These are phyloP conservation scores for Ladona fulva DNA, from an alignment of 1,140 invertebrate species.

Conservation along the genomic window DNA sequence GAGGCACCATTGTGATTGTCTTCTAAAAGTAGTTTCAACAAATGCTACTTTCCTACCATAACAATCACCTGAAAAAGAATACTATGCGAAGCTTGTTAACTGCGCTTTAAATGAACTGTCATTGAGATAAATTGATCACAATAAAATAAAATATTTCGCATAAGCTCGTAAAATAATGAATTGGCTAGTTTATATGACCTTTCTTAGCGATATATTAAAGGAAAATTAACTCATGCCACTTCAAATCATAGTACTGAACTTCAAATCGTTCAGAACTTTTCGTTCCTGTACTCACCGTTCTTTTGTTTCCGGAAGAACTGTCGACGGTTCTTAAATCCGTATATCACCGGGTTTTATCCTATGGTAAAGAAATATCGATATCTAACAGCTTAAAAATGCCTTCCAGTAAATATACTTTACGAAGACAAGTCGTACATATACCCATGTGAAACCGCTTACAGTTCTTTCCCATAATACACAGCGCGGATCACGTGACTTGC, in stretches of 20 bases:
- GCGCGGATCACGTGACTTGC: background rate
- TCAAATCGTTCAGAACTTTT: background rate
- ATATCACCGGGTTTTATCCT: background rate
- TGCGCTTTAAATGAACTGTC: background rate
- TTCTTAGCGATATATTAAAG: too few relatives aligned
- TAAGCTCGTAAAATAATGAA: too few relatives aligned
- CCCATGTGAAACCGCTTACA: slow-evolving; percentile 3
- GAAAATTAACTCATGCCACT: too few relatives aligned
- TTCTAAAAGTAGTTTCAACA: background rate
- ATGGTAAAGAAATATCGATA: background rate
- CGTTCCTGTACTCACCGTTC: background rate
- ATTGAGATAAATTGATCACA: background rate
- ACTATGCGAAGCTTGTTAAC: background rate
- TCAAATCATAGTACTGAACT: background rate
- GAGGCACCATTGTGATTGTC: slow-evolving; percentile 21
- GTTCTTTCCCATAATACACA: background rate
- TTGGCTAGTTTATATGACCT: too few relatives aligned
- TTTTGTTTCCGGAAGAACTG: background rate
- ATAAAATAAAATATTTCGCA: too few relatives aligned
- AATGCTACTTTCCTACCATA: background rate
- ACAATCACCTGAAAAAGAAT: background rate
- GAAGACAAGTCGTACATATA: background rate
- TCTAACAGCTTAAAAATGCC: too few relatives aligned
- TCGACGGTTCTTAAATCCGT: background rate
- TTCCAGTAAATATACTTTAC: background rate